Conservation (phyloP, 2,113 vertebrate genomes). For the Hystrix cristata region DNA sequence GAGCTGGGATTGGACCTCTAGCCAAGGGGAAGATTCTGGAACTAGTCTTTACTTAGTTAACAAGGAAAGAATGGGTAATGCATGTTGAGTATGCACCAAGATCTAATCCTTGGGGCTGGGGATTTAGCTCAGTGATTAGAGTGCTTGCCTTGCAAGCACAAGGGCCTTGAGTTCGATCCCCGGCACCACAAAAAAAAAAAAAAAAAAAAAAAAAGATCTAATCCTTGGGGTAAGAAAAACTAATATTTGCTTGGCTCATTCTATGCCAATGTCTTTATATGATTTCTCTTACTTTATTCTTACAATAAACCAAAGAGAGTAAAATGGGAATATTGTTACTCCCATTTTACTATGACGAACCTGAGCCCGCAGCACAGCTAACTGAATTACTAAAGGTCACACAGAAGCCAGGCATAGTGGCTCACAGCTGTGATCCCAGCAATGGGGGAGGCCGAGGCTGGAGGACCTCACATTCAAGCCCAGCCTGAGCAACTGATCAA, state of each 20-base stretch:
- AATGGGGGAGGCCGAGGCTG: neutral
- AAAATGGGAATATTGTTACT: neutral
- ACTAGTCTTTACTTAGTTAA: conserved; percentile 22
- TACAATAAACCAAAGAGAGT: conserved; percentile 7
- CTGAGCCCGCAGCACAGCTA: neutral
- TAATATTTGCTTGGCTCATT: conserved; percentile 33
- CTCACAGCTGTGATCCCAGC: neutral
- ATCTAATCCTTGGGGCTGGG: conserved; percentile 26
- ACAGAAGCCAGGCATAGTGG: neutral
- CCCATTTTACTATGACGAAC: neutral
- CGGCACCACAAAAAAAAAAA: too few species aligned
- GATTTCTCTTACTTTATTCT: conserved; percentile 36
- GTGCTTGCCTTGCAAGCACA: too few species aligned
- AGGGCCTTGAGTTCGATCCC: too few species aligned
- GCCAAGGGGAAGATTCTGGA: neutral
- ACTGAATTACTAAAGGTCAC: neutral
- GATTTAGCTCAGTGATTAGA: too few species aligned
- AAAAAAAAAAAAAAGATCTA: too few species aligned
- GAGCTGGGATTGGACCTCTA: neutral
- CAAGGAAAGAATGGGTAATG: neutral
- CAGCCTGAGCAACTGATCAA: neutral
- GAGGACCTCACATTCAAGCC: neutral
- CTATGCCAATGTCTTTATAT: conserved; percentile 6
- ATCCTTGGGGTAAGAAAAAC: conserved; percentile 51
- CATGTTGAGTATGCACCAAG: neutral